Base-by-base conservation (phyloP, 2,888 invertebrate genomes). In the Drosophila dives region DNA sequence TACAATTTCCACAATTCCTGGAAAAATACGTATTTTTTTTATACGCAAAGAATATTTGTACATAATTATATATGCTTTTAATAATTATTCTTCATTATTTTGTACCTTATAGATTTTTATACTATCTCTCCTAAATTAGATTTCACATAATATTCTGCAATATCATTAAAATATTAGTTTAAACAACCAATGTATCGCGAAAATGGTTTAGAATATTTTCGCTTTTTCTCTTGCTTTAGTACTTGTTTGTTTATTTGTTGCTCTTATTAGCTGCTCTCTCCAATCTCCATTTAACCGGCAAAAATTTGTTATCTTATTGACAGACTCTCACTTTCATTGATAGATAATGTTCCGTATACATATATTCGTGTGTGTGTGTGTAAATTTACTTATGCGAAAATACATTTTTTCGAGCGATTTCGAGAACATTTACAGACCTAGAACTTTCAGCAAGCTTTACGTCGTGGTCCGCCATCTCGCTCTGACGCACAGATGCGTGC, bases 261-360 rank as follows among this genome's bases (percentile, higher is more conserved):
- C 42, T 50, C 15, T n/a, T 34, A n/a, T 11, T 40, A 45, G 49
- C 17, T 54, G 40, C 53, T 60, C 42, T 60, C 42, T 58, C 62
- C 11, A 29, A 12, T 33, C 11, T 12, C 23, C 32, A 36, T 32
- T 20, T 33, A n/a, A 29, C 15, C 20, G 53, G 17, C 12, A 59
- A 51, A 36, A 34, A 17, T 45, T 26, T 49, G 45, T 32, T 51
- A 56, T 70, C 58, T 61, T 59, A 62, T 45, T 26, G 42, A 38
- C 42, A 23, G 53, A 79, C 85, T 83, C 74, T 85, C 79, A 61
- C 81, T 83, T 85, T 83, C 75, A 58, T 42, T 64, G 55, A 36
- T 56, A 75, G 56, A 75, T 80, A 80, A 78, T 64, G 20, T 32
- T 63, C 68, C 56, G 59, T 71, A 68, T 64, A 34, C 59, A 53